Conservation (phyloP, 2,888 invertebrate genomes). For the Ceramica pisi region DNA sequence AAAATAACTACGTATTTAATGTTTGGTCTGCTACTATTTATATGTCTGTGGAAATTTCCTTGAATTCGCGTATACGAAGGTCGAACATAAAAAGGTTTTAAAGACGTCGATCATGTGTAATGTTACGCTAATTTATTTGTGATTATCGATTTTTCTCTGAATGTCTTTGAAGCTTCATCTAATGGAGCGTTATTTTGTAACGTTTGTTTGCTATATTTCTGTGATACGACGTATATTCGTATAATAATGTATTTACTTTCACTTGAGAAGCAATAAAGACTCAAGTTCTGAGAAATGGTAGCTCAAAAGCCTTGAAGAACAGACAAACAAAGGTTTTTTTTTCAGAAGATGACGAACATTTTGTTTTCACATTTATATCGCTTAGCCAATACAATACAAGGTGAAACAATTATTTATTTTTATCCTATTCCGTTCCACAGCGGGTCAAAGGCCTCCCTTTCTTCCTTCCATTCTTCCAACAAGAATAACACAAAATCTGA, state of each 20-base stretch:
- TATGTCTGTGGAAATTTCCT: no score
- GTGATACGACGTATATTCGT: background rate
- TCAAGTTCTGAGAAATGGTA: background rate
- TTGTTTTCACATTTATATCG: no score
- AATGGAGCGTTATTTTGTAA: conserved; percentile 23
- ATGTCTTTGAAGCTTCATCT: conserved; percentile 31
- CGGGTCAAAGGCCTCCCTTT: no score
- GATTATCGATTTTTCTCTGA: conserved; percentile 21
- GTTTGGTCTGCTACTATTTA: no score
- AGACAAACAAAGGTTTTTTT: background rate
- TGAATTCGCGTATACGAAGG: background rate
- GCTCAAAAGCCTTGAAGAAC: background rate
- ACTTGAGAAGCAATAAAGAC: background rate
- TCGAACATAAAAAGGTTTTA: conserved; percentile 21
- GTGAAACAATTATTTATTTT: no score
- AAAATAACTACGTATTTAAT: no score
- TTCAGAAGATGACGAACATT: background rate
- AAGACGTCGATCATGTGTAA: conserved; percentile 37
- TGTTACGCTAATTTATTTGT: conserved; percentile 54
- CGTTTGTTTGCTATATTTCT: conserved; percentile 1
- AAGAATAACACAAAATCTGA: no score
- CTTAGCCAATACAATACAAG: no score
- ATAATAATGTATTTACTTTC: conserved; percentile 4
- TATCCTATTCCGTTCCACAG: no score
- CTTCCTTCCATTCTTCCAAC: no score